Evolutionary conservation across 2,888 invertebrate species (phyloP), one percentile per base, ranked within the genome.

Genomic region (Antitype chi): DNA sequence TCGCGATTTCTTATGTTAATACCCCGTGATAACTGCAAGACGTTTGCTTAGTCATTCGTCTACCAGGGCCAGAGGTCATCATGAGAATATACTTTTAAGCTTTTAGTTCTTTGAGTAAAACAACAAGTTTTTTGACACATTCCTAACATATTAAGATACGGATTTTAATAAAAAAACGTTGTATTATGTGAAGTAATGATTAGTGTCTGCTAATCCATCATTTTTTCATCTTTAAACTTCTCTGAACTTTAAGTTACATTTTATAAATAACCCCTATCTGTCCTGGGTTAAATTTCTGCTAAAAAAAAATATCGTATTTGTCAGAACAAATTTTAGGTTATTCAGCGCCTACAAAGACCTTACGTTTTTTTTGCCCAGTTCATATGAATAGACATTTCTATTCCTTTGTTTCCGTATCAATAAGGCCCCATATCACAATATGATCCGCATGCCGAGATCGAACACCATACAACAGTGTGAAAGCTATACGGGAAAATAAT

Each of bases 41-140:
- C 74, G 15, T 38, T 32, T 38, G 74, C 83, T 81, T 76, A 85
- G 74, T 83, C 78, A 85, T 59, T 25, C 17, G 38, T n/a, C 74
- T 47, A 49, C 28, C 53, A 43, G 69, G 70, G 78, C 13, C 71
- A 74, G 1, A 74, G 81, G 77, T 80, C 72, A 80, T 25, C 43
- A 5, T 43, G 53, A 53, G 57, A 47, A 60, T 63, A 66, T 43
- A 43, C 69, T 78, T 81, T 57, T 49, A 67, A 67, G 47, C 28
- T 70, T 70, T 72, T 69, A 70, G 68, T 72, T 70, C 8, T 60
- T 66, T 38, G 6, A 7, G 57, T 84, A 71, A 81, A 83, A 77
- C 63, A 70, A 85, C 77, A 74, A 69, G 83, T 77, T 83, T 83
- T 85, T 81, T 32, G 28, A 71, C 70, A 72, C 71, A 84, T 62